These are phyloP conservation scores for Endotricha flammealis DNA, from an alignment of 2,888 invertebrate genomes.

Conservation along the genomic window DNA sequence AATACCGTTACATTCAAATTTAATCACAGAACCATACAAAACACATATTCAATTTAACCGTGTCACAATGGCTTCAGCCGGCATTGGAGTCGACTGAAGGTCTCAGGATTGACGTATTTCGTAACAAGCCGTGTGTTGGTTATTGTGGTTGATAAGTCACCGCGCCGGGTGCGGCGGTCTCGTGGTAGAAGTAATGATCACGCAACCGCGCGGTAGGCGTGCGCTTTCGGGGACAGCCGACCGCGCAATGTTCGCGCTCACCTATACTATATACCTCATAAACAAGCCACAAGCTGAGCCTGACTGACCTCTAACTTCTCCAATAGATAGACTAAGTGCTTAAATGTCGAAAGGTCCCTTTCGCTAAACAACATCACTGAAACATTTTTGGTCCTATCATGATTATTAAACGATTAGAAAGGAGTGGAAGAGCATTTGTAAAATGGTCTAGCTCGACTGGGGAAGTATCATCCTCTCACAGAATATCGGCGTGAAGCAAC, in stretches of 20 bases:
- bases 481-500: too few species aligned
- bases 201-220: conserved; percentile 47
- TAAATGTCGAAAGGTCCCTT: too few species aligned
- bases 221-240: conserved; percentile 56
- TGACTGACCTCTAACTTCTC: conserved; percentile 23
- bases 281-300: conserved; percentile 21
- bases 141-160: conserved; percentile 37
- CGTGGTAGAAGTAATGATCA: conserved; percentile 29
- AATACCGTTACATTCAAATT: conserved; percentile 34
- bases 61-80: conserved; percentile 49
- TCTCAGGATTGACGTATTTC: conserved; percentile 54
- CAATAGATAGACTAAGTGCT: too few species aligned
- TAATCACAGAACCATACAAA: conserved; percentile 46
- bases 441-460: too few species aligned
- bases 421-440: too few species aligned
- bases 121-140: conserved; percentile 41
- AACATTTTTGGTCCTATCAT: too few species aligned
- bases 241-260: conserved; percentile 52
- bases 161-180: conserved; percentile 28
- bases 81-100: conserved; percentile 55
- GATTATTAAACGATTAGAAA: too few species aligned
- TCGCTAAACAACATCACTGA: too few species aligned
- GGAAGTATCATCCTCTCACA: too few species aligned
- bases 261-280: conserved; percentile 21
- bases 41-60: conserved; percentile 43